phyloP scores from a whole-genome alignment of 1,140 invertebrate species.

The Catajapyx aquilonaris region DNA sequence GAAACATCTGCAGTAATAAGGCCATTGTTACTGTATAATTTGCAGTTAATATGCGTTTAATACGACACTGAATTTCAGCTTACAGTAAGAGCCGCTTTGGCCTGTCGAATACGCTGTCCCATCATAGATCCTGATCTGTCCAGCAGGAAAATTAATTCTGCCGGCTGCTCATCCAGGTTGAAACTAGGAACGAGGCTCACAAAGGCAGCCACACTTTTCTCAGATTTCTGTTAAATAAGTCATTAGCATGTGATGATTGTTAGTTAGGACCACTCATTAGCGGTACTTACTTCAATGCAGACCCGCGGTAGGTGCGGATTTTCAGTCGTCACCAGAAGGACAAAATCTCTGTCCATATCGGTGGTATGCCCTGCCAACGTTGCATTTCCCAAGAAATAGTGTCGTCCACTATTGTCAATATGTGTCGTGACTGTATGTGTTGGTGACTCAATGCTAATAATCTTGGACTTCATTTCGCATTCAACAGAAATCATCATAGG shows the following conservation, averaged over 20 bases:
- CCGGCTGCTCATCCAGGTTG: no score
- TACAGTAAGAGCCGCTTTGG: constrained; percentile 15
- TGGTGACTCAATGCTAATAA: no score
- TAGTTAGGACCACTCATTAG: background rate
- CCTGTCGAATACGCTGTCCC: constrained; percentile 12
- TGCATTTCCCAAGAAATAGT: background rate
- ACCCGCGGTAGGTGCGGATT: no score
- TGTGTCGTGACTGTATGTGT: background rate
- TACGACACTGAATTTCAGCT: background rate
- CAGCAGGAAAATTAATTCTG: constrained; percentile 15
- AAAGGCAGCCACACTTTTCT: constrained; percentile 12
- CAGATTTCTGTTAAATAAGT: constrained; percentile 3
- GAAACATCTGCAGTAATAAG: constrained; percentile 9
- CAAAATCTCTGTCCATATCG: no score
- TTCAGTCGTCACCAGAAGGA: no score
- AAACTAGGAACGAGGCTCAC: no score
- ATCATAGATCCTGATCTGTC: constrained; percentile 17
- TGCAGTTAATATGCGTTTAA: background rate
- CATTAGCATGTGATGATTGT: background rate
- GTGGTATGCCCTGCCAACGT: constrained; percentile 6
- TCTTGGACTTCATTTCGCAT: background rate
- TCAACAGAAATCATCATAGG: constrained; percentile 2
- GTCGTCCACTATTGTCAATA: background rate
- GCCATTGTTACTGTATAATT: no score
- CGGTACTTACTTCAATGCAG: constrained; percentile 6